phyloP scores from a whole-genome alignment of 1,140 invertebrate species.

The Nylanderia fulva region DNA sequence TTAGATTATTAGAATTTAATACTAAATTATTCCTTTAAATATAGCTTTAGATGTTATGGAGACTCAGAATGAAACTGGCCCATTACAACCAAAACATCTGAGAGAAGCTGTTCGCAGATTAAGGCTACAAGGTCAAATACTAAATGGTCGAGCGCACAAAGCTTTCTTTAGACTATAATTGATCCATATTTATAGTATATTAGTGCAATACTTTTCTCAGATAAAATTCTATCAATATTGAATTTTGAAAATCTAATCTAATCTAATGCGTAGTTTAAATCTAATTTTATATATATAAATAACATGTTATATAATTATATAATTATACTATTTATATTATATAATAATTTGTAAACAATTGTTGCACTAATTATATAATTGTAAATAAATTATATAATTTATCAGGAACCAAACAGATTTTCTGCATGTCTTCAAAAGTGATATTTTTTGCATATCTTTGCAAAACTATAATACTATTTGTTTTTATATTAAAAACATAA shows the following conservation, averaged over 20 bases:
- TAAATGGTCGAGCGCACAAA: constrained; percentile 87
- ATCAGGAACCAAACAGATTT: no score
- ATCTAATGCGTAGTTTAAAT: no score
- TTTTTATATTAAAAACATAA: not conserved
- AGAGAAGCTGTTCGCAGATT: constrained; percentile 95
- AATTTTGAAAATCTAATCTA: not conserved
- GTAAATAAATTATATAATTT: no score
- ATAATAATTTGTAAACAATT: no score
- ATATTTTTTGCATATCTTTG: no score
- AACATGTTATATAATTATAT: no score
- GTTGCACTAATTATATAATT: no score
- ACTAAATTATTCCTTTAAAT: not conserved
- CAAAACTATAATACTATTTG: not conserved
- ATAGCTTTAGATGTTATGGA: constrained; percentile 97
- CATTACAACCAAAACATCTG: constrained; percentile 97
- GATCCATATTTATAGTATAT: constrained; percentile 80
- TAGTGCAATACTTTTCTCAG: not conserved
- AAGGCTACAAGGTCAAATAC: constrained; percentile 89
- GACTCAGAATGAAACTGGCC: constrained; percentile 93
- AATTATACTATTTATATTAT: no score
- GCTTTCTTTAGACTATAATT: constrained; percentile 81
- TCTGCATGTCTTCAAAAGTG: no score
- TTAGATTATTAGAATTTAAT: not conserved
- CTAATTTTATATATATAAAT: no score
- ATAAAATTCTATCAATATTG: not conserved